These are phyloP conservation scores for Proales similis DNA, from an alignment of 1,140 invertebrate genomes.

Conservation along the genomic window DNA sequence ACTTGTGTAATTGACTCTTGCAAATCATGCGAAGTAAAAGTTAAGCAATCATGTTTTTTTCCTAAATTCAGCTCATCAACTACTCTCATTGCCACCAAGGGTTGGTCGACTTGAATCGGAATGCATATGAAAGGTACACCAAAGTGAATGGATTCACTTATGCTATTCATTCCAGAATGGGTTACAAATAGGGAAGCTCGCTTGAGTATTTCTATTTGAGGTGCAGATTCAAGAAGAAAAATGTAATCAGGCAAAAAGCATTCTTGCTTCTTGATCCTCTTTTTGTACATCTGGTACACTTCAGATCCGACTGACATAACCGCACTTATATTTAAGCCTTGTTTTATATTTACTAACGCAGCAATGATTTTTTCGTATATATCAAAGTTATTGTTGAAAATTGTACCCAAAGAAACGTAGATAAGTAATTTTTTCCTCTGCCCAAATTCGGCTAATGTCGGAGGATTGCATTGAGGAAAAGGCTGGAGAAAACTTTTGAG, in stretches of 20 bases:
- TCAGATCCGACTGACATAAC: neutral
- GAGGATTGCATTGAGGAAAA: too few relatives aligned
- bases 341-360: constrained; percentile 23
- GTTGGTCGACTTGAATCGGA: constrained; percentile 56
- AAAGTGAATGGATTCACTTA: constrained; percentile 71
- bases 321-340: neutral
- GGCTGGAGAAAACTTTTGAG: neutral
- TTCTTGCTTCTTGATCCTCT: neutral
- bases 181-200: constrained; percentile 62
- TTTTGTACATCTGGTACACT: neutral
- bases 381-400: constrained; percentile 35
- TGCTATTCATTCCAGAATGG: constrained; percentile 69
- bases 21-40: neutral
- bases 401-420: constrained; percentile 27
- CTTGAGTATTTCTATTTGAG: constrained; percentile 44
- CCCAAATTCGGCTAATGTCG: neutral
- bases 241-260: constrained; percentile 1
- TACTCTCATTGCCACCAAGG: constrained; percentile 5
- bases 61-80: constrained; percentile 36
- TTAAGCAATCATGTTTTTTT: neutral
- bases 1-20: neutral
- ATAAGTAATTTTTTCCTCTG: neutral
- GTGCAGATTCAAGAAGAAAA: neutral
- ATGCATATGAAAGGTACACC: constrained; percentile 69
- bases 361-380: constrained; percentile 37